Conservation (phyloP, 2,888 invertebrate genomes). For the Gasteruption jaculator region DNA sequence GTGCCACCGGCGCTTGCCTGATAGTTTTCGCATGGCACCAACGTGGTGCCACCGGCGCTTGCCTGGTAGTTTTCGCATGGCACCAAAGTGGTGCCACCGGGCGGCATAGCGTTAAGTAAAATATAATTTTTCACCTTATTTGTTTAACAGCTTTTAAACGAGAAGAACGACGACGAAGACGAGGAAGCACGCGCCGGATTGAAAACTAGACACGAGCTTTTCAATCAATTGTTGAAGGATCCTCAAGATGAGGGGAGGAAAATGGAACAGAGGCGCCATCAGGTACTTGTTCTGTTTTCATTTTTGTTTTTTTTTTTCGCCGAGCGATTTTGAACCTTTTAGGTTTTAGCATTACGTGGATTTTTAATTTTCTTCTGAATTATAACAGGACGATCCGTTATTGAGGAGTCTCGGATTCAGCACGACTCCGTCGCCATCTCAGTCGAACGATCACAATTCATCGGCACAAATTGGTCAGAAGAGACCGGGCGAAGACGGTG, state of each 20-base stretch:
- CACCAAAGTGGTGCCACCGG: too few relatives aligned
- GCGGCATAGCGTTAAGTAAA: too few relatives aligned
- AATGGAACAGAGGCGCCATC: constrained; percentile 42
- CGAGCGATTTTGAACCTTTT: too few relatives aligned
- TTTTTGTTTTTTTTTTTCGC: not conserved
- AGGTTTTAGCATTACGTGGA: not conserved
- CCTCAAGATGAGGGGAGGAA: constrained; percentile 52
- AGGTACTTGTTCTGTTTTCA: constrained; percentile 34
- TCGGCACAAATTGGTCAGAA: constrained; percentile 54
- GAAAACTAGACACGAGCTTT: constrained; percentile 61
- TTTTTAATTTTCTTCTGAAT: constrained; percentile 14
- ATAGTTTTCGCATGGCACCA: too few relatives aligned
- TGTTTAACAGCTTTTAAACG: constrained; percentile 67
- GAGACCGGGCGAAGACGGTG: constrained; percentile 61
- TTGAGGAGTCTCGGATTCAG: constrained; percentile 57
- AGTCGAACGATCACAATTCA: constrained; percentile 51
- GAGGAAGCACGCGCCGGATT: constrained; percentile 59
- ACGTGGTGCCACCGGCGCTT: too few relatives aligned
- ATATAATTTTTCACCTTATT: too few relatives aligned
- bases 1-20: too few relatives aligned
- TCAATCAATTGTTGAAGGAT: constrained; percentile 60
- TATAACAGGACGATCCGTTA: constrained; percentile 53
- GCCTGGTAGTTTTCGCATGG: too few relatives aligned
- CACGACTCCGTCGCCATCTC: constrained; percentile 55
- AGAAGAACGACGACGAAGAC: constrained; percentile 76